Evolutionary conservation across 1,140 invertebrate genomes (phyloP).

Genomic region (Tetramorium simillimum): DNA sequence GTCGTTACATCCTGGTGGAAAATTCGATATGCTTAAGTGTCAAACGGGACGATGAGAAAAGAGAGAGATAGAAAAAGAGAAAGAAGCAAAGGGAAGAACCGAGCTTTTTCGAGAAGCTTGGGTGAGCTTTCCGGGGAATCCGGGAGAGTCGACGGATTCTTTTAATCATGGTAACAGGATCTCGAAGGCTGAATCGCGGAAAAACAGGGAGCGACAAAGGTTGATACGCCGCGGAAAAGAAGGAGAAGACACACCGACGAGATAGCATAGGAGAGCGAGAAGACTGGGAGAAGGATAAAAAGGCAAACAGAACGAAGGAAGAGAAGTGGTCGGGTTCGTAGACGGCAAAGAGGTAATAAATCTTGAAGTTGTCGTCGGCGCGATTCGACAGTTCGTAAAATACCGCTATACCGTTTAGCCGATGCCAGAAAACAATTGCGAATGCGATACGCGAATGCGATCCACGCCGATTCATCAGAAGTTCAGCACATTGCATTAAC

Average conservation of each 20-base stretch:
- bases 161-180: slow-evolving; percentile 73
- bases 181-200: slow-evolving; percentile 63
- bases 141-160: slow-evolving; percentile 60
- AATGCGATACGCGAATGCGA: slow-evolving; percentile 18
- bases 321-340: slow-evolving; percentile 49
- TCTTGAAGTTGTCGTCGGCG: slow-evolving; percentile 67
- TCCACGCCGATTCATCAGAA: background rate
- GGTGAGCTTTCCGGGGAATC: slow-evolving; percentile 24
- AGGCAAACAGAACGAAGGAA: slow-evolving; percentile 51
- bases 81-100: background rate
- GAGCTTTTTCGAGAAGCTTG: slow-evolving; percentile 40
- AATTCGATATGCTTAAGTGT: slow-evolving; percentile 32
- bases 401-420: slow-evolving; percentile 49
- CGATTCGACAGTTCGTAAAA: slow-evolving; percentile 58
- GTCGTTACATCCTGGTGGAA: slow-evolving; percentile 30
- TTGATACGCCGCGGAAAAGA: slow-evolving; percentile 43
- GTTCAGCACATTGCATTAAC: background rate
- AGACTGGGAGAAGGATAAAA: slow-evolving; percentile 26
- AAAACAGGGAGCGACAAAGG: slow-evolving; percentile 32
- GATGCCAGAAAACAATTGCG: slow-evolving; percentile 43
- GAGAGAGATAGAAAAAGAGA: background rate
- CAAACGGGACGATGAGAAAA: slow-evolving; percentile 20
- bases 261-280: slow-evolving; percentile 23
- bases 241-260: slow-evolving; percentile 3
- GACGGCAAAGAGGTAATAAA: slow-evolving; percentile 61